Base-by-base conservation (phyloP, 1,140 invertebrate genomes). In the Chironomus tepperi region DNA sequence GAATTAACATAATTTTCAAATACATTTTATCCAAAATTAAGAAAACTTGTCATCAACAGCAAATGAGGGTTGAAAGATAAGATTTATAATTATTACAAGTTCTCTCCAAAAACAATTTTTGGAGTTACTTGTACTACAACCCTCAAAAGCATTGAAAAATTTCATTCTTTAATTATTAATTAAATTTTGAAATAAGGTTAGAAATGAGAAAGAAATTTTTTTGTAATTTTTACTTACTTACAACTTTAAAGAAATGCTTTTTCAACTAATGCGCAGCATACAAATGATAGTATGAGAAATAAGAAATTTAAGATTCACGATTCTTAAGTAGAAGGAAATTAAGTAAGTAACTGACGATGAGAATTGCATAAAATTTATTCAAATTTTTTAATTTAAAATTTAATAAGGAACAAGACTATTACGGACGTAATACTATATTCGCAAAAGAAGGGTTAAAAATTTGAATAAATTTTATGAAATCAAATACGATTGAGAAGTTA, bases 241-340 rank as follows among this genome's bases (percentile, higher is more conserved):
- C 2, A 57, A 2, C 9, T 57, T 57, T 12, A 12, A n/a, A 57
- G n/a, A 57, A 19, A 8, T 70, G 65, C 65, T 70, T 70, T 70
- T 57, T 15, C 65, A 70, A 70, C 19, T 70, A 70, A 21, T 70
- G 65, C 65, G 65, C 65, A 34, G 24, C 16, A 70, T 19, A 70
- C 19, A 18, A 70, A 70, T 57, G 47, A 57, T 15, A 70, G 7
- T 16, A 18, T 34, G 24, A 34, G 24, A 34, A 5, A 34, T 34
- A 34, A 34, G 24, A 34, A 34, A 19, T 9, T 70, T 70, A 70
- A 70, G 16, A 7, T 70, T 19, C 8, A 21, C 16, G 18, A 70
- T 70, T 70, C 65, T 19, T 18, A 70, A 70, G 19, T 70, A 21
- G 6, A 19, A 19, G 16, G 65, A 19, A 70, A 19, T 70, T 19